Base-by-base conservation (phyloP, 2,888 invertebrate genomes). In the Habroteleia sp. region DNA sequence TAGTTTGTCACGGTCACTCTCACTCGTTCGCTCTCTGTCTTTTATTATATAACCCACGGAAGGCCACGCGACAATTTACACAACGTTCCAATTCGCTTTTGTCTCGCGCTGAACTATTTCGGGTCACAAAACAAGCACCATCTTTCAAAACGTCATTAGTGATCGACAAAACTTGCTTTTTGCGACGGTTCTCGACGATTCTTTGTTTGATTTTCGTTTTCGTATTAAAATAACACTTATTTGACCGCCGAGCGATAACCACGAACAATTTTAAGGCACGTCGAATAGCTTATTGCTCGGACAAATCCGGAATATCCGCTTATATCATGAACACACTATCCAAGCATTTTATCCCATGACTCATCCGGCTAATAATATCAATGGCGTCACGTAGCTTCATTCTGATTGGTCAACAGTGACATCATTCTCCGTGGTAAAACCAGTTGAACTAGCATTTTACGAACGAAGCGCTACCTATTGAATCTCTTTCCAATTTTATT, bases 21-120 rank as follows among this genome's bases (percentile, higher is more conserved):
- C 44, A 42, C 65, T 56, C 54, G 39, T 13, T 65, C 35, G 35
- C 11, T 50, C 44, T 25, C 48, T 33, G 33, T 46, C 54, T 46
- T 44, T 62, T 41, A 63, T 63, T 68, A 69, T 74, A 74, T 74
- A 74, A 74, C 39, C 66, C 39, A 31, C 46, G 46, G 66, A 74
- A 68, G 74, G 74, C 73, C 73, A 52, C 73, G 73, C 73, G 52
- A 56, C 42, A 33, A 58, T 65, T 65, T 65, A 17, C 48, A 65
- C 33, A 16, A 11, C 27, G 23, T 20, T 10, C 10, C 10, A 17
- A 7, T 17, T 39, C 39, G 16, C 14, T 23, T 39, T 23, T 7
- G 5, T 11, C 27, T 3, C 7, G 3, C 14, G 42, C 44, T 58
- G 16, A 35, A 42, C 23, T 39, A 1, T 1, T 13, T 33, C n/a